Evolutionary conservation across 1,140 invertebrate genomes (phyloP).

Genomic region (Heliconius melpomene): DNA sequence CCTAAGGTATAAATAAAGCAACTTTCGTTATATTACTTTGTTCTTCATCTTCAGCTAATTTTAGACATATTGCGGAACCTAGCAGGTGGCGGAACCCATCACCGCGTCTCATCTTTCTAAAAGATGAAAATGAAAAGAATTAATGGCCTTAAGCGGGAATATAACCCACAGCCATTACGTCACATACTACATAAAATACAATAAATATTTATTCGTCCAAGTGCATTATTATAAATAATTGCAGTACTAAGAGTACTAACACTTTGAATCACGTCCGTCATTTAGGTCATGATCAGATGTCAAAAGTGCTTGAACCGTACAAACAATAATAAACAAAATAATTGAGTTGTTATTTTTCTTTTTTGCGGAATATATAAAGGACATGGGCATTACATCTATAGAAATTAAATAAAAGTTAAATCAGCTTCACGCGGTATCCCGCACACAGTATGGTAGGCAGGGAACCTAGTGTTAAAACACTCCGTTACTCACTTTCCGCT

Average conservation of each 20-base stretch:
- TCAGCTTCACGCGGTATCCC: too few relatives aligned
- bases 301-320: not conserved
- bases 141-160: not conserved
- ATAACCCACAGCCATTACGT: not conserved
- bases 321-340: not conserved
- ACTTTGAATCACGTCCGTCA: not conserved
- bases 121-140: not conserved
- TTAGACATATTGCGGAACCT: too few relatives aligned
- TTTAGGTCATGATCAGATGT: slow-evolving; percentile 1
- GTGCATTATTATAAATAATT: not conserved
- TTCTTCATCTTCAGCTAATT: too few relatives aligned
- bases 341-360: too few relatives aligned
- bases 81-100: not conserved
- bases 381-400: not conserved
- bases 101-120: not conserved
- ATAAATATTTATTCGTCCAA: not conserved
- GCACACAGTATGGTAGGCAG: too few relatives aligned
- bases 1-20: too few relatives aligned
- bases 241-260: not conserved
- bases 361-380: not conserved
- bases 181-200: not conserved
- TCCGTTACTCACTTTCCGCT: too few relatives aligned
- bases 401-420: too few relatives aligned
- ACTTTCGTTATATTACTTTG: too few relatives aligned
- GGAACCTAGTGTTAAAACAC: too few relatives aligned